phyloP scores from a whole-genome alignment of 2,113 vertebrate genomes.

The Oryzias curvinotus region DNA sequence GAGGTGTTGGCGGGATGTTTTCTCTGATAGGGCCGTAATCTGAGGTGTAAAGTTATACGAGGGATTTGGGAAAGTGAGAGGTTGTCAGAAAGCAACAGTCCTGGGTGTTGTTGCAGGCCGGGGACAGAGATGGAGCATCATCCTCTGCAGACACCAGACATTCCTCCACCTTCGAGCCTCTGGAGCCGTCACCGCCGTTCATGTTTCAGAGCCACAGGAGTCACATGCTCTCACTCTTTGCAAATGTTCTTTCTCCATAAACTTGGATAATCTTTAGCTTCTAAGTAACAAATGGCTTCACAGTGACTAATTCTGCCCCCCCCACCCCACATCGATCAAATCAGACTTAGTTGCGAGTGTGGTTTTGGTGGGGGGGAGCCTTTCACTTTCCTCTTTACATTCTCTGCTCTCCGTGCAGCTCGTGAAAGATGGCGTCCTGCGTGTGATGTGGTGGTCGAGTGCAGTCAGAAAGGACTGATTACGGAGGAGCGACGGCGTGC shows the following conservation, averaged over 20 bases:
- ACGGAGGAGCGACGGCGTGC: conserved; percentile 70
- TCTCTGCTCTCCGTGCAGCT: conserved; percentile 59
- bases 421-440: conserved; percentile 68
- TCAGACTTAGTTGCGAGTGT: conserved; percentile 41
- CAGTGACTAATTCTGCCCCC: conserved; percentile 48
- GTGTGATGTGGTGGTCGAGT: conserved; percentile 78
- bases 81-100: conserved; percentile 52
- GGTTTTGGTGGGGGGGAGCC: conserved; percentile 39
- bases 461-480: conserved; percentile 82
- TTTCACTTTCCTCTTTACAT: conserved; percentile 58
- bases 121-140: conserved; percentile 12
- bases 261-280: conserved; percentile 36
- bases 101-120: neutral
- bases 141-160: neutral
- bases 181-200: too few relatives aligned
- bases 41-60: conserved; percentile 70
- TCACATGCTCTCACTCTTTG: conserved; percentile 17
- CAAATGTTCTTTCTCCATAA: conserved; percentile 40
- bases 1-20: conserved; percentile 60
- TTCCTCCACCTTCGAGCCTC: too few relatives aligned
- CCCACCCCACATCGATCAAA: conserved; percentile 20
- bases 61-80: conserved; percentile 66
- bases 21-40: conserved; percentile 61
- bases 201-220: too few relatives aligned
- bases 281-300: conserved; percentile 24